Conservation (phyloP, 2,797 vertebrate species). For the Myripristis murdjan region DNA sequence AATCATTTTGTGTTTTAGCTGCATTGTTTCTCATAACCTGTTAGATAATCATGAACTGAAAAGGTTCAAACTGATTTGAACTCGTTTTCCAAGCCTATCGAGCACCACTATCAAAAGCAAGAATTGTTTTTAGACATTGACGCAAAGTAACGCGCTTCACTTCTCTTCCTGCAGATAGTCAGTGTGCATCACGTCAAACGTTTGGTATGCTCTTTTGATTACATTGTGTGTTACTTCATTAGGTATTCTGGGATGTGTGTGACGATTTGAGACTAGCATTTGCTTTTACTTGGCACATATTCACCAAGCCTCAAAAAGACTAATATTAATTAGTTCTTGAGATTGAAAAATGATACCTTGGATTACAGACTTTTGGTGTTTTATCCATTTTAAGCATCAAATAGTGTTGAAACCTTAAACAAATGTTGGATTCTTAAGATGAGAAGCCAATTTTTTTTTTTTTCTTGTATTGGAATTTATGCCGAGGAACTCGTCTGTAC, state of each 20-base stretch:
- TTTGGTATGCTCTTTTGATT: conserved; percentile 32
- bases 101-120: conserved; percentile 50
- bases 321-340: conserved; percentile 63
- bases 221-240: conserved; percentile 24
- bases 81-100: conserved; percentile 31
- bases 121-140: conserved; percentile 39
- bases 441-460: too few relatives aligned
- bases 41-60: conserved; percentile 63
- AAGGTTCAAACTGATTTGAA: conserved; percentile 23
- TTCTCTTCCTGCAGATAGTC: conserved; percentile 30
- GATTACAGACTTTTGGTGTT: too few relatives aligned
- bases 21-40: conserved; percentile 42
- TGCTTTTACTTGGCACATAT: conserved; percentile 62
- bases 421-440: conserved; percentile 5
- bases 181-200: conserved; percentile 25
- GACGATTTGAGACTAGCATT: conserved; percentile 56
- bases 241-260: conserved; percentile 52
- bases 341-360: conserved; percentile 16
- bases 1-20: conserved; percentile 49
- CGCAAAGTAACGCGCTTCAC: conserved; percentile 17
- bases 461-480: conserved; percentile 30
- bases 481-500: conserved; percentile 5
- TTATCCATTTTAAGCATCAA: conserved; percentile 10
- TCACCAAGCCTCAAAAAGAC: conserved; percentile 34
- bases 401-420: conserved; percentile 21